Conservation (phyloP, 2,888 invertebrate genomes). For the Uropetala carovei region DNA sequence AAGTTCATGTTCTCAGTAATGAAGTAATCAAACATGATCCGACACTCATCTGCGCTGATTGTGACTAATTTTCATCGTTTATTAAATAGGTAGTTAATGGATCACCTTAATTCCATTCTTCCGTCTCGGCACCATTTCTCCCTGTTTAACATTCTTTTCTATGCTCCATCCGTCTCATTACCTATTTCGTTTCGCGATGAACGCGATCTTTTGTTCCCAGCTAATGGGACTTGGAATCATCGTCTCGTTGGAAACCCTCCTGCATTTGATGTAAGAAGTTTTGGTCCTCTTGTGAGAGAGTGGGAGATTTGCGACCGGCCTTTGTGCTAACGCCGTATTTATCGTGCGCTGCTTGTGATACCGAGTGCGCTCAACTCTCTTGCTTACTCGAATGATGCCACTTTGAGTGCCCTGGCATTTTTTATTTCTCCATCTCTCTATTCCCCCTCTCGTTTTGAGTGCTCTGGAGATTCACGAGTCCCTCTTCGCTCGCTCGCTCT, state of each 20-base stretch:
- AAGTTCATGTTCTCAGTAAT: no score
- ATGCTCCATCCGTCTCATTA: neutral
- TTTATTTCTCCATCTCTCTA: neutral
- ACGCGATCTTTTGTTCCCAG: neutral
- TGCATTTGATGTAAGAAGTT: constrained; percentile 19
- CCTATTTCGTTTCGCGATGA: neutral
- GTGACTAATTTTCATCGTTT: no score
- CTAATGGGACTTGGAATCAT: neutral
- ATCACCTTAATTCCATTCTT: no score
- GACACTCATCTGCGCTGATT: no score
- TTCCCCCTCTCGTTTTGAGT: neutral
- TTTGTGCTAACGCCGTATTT: neutral
- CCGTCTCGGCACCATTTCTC: no score
- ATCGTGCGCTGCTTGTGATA: neutral
- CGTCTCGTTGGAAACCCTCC: neutral
- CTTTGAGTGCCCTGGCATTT: constrained; percentile 8
- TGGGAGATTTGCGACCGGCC: neutral
- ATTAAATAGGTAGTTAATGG: no score
- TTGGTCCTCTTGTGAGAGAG: neutral
- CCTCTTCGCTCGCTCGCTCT: neutral
- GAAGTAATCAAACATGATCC: no score
- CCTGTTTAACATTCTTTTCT: no score
- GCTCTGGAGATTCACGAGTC: neutral
- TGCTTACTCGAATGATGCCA: constrained; percentile 7
- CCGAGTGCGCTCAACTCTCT: neutral